Evolutionary conservation across 1,140 invertebrate species (phyloP).

Genomic region (Zaprionus ghesquierei): DNA sequence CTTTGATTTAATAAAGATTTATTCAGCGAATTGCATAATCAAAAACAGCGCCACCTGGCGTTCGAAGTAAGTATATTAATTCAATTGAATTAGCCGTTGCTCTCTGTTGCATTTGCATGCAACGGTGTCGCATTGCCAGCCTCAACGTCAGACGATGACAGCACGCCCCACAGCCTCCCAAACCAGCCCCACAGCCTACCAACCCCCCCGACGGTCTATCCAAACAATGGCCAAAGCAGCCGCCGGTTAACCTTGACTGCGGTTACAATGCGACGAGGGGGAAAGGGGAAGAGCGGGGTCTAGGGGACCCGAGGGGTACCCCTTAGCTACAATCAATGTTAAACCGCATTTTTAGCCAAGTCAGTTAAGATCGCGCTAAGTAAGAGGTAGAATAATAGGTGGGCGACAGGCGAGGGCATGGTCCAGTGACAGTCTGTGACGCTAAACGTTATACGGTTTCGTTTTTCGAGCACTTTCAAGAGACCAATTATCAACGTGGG

Average conservation of each 20-base stretch:
- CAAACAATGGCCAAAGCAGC: constrained; percentile 33
- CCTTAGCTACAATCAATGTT: constrained; percentile 27
- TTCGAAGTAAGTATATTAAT: background rate
- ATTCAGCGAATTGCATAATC: constrained; percentile 23
- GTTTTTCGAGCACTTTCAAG: background rate
- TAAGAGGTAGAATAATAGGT: background rate
- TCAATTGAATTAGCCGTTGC: constrained; percentile 12
- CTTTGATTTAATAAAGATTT: constrained; percentile 41
- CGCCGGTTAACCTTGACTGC: constrained; percentile 59
- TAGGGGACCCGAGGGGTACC: background rate
- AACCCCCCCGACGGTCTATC: background rate
- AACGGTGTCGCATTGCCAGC: constrained; percentile 37
- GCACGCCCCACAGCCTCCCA: background rate
- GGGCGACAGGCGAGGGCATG: constrained; percentile 1
- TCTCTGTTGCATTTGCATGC: constrained; percentile 34
- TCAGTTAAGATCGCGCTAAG: constrained; percentile 33
- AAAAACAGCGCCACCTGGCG: constrained; percentile 37
- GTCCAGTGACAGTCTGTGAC: constrained; percentile 42
- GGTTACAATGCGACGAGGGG: constrained; percentile 44
- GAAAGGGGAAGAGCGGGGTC: background rate
- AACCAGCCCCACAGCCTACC: too few species aligned
- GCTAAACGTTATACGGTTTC: background rate
- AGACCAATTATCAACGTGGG: background rate
- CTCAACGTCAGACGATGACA: background rate
- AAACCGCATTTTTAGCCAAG: constrained; percentile 55